These are phyloP conservation scores for Gobio gobio DNA, from an alignment of 2,113 vertebrate genomes.

Conservation along the genomic window DNA sequence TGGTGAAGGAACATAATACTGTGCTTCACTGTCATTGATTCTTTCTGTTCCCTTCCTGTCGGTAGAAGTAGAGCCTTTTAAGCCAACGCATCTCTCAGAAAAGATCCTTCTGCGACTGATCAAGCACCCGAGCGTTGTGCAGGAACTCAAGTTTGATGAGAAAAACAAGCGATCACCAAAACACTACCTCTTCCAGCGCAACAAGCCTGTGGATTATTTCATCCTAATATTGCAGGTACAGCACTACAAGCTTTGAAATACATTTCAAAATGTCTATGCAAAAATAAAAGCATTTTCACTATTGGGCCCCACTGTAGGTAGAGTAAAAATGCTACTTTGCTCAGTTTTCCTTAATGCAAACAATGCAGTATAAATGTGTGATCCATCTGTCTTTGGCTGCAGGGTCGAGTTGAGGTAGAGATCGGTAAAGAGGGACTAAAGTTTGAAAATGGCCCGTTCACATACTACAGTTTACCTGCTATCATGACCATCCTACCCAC, in stretches of 20 bases:
- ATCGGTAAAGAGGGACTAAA: constrained; percentile 93
- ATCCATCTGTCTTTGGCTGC: constrained; percentile 18
- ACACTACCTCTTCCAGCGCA: constrained; percentile 93
- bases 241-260: not conserved
- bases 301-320: not conserved
- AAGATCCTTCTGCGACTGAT: constrained; percentile 94
- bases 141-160: constrained; percentile 91
- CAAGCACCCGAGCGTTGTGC: constrained; percentile 91
- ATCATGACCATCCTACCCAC: constrained; percentile 81
- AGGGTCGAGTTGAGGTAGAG: constrained; percentile 97
- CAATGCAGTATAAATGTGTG: not conserved
- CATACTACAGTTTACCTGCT: constrained; percentile 92
- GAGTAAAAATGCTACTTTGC: not conserved
- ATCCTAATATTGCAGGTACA: constrained; percentile 91
- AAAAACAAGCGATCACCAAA: constrained; percentile 87
- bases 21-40: not conserved
- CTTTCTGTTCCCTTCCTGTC: constrained; percentile 7
- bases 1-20: not conserved
- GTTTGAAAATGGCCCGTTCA: constrained; percentile 96
- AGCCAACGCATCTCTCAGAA: constrained; percentile 87
- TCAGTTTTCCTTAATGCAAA: not conserved
- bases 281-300: not conserved
- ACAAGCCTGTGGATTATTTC: constrained; percentile 93
- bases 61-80: constrained; percentile 94
- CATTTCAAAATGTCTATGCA: not conserved